Evolutionary conservation across 2,888 invertebrate genomes (phyloP), one percentile per base, ranked within the genome.

Genomic region (Lacanobia wlatinum): DNA sequence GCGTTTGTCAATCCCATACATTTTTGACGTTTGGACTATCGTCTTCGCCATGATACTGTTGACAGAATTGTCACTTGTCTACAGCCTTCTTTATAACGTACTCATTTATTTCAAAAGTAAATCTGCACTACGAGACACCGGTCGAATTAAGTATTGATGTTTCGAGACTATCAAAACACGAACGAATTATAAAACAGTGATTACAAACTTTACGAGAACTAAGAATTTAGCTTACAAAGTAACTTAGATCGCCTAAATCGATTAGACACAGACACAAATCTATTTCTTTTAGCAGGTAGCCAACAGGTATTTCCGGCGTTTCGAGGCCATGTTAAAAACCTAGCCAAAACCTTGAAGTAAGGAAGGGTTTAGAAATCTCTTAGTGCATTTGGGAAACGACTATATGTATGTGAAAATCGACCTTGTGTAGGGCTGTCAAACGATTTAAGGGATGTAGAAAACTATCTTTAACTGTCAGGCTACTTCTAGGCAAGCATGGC

Each of bases 361-460:
- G 87, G 85, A 86, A 84, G 70, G 80, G 77, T 82, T 86, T 86
- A 84, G 86, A 86, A 86, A 86, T 84, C 86, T 77, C 74, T 23
- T 63, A 73, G 76, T 60, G 43, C 46, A 73, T 74, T 82, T 84
- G 64, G 78, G 70, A 83, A 84, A 86, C 76, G 58, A 63, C 59
- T 61, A 48, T 58, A 66, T 62, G 53, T 55, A 62, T 70, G 67
- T 75, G 73, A 77, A 82, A 81, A 74, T 60, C 73, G 18, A 73
- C 85, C 84, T 86, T 86, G 52, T 0, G 0, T 70, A 85, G 86
- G 85, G 85, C 55, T 80, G 65, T 1, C 78, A 43, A 52, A 58
- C 14, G 9, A 55, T n/a, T 0, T 16, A 5, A 1, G 38, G 0
- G 1, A 9, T 16, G 4, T 23, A 28, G 28, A 63, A 62, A 58